Evolutionary conservation across 2,797 vertebrate species (phyloP).

Genomic region (Orestias chungarensis): DNA sequence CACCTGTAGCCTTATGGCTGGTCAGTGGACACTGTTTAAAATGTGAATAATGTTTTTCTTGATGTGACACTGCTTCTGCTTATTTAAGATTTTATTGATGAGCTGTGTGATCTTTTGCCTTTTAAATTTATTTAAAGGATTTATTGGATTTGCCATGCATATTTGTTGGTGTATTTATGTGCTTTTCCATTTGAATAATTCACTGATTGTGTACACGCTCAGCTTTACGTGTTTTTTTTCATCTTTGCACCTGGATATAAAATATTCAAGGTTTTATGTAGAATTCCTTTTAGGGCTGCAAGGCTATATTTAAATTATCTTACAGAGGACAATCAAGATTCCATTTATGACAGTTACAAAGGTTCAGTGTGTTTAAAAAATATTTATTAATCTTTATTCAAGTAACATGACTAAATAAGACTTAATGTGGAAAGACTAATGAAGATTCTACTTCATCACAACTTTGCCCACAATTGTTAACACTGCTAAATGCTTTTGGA

Average conservation of each 20-base stretch:
- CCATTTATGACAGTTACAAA: constrained; percentile 41
- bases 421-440: too few relatives aligned
- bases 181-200: constrained; percentile 2
- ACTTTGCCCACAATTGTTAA: background rate
- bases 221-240: constrained; percentile 12
- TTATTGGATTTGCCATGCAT: constrained; percentile 34
- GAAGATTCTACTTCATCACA: background rate
- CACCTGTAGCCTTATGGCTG: constrained; percentile 74
- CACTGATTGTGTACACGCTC: background rate
- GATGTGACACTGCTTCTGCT: background rate
- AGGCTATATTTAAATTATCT: constrained; percentile 28
- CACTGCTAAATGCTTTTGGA: background rate
- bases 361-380: constrained; percentile 3
- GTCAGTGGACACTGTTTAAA: constrained; percentile 43
- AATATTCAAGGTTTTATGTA: constrained; percentile 36
- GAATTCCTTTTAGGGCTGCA: constrained; percentile 23
- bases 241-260: constrained; percentile 28
- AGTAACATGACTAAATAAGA: background rate
- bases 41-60: constrained; percentile 30
- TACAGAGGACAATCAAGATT: constrained; percentile 19
- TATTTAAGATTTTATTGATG: constrained; percentile 43
- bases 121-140: constrained; percentile 26
- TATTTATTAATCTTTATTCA: background rate
- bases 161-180: constrained; percentile 4
- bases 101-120: constrained; percentile 4